A percentile compares a stretch with the other conserved stretches of the same genome.
Evolutionary conservation across 2,888 invertebrate genomes (phyloP).

Genomic region (Pheosia tremula): DNA sequence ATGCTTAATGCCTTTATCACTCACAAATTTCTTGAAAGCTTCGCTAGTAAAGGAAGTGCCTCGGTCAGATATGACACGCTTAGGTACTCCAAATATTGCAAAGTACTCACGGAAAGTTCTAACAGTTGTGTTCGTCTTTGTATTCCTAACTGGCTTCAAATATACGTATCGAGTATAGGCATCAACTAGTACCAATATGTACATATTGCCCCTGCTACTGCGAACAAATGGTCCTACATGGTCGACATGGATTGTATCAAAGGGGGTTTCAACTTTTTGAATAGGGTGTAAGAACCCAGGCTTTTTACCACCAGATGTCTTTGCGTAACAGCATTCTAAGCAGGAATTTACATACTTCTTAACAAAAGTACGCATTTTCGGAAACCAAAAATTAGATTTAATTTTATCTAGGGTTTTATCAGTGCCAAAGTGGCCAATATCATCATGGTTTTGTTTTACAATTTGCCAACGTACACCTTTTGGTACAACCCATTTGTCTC

Average conservation of each 20-base stretch:
- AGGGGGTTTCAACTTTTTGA: conserved; percentile 8
- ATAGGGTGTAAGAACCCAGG: conserved; percentile 8
- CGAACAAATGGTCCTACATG: conserved; percentile 11
- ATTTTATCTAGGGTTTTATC: conserved; percentile 10
- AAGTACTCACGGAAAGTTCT: conserved; percentile 5
- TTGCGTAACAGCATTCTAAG: conserved; percentile 9
- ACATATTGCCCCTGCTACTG: background rate
- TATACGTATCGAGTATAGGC: conserved; percentile 6
- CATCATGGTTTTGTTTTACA: conserved; percentile 7
- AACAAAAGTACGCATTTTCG: conserved; percentile 10
- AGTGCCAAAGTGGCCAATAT: conserved; percentile 9
- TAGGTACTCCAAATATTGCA: conserved; percentile 6
- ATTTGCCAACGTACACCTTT: conserved; percentile 7
- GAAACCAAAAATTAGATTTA: conserved; percentile 6
- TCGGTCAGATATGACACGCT: conserved; percentile 5
- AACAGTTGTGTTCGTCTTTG: conserved; percentile 7
- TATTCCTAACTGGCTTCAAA: background rate
- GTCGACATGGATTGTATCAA: conserved; percentile 13
- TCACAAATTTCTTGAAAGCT: conserved; percentile 5
- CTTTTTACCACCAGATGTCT: conserved; percentile 6
- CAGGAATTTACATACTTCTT: conserved; percentile 11
- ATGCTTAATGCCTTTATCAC: conserved; percentile 6
- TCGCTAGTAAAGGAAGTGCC: conserved; percentile 8
- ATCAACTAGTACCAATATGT: conserved; percentile 10
- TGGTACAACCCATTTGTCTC: conserved; percentile 4